Percentiles rank a stretch among this genome's conserved stretches.
These are phyloP conservation scores for Melanaphis sacchari DNA, from an alignment of 1,140 invertebrate genomes.

Conservation along the genomic window DNA sequence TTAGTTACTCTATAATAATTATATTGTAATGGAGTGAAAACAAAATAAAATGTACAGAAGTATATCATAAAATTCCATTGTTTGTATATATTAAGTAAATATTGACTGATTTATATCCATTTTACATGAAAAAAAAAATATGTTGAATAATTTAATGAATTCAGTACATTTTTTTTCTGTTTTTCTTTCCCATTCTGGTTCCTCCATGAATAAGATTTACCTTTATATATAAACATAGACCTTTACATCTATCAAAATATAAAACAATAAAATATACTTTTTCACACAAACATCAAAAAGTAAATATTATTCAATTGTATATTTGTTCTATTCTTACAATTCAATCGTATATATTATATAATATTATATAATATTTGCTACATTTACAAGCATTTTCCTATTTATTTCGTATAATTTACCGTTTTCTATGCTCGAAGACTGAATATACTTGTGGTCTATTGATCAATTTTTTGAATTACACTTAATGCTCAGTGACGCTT, in stretches of 20 bases:
- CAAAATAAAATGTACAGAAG: background rate
- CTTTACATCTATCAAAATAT: background rate
- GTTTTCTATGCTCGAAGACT: background rate
- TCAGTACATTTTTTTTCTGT: background rate
- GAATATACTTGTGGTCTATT: background rate
- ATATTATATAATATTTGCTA: background rate
- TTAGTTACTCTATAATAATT: background rate
- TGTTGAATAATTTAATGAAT: background rate
- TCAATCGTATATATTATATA: background rate
- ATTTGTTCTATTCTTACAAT: background rate
- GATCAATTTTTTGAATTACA: background rate
- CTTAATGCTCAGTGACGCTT: background rate
- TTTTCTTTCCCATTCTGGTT: background rate
- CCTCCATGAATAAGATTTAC: background rate
- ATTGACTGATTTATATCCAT: background rate
- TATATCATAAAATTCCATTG: background rate
- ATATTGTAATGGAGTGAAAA: background rate
- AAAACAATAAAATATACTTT: background rate
- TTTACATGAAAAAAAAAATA: background rate
- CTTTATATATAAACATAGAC: background rate
- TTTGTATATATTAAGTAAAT: background rate
- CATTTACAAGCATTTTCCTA: background rate
- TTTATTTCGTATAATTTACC: background rate
- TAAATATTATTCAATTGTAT: constrained; percentile 14
- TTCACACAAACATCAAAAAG: background rate